Evolutionary conservation across 2,113 vertebrate species (phyloP).

Genomic region (Onychostoma macrolepis): DNA sequence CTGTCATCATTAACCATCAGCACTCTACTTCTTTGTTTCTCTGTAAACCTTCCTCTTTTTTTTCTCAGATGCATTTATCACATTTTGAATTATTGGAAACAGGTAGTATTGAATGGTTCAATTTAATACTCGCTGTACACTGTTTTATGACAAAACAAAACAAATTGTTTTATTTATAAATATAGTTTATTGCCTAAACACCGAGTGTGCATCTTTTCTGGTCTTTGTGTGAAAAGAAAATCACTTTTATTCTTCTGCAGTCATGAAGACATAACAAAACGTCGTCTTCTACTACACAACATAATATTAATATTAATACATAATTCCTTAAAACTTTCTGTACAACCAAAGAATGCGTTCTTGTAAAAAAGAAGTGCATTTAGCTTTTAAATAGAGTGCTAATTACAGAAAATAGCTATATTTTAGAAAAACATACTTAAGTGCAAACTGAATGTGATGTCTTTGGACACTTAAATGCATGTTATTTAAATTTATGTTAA

Average conservation of each 20-base stretch:
- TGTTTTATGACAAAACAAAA: slow-evolving; percentile 74
- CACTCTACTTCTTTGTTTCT: slow-evolving; percentile 54
- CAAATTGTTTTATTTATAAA: slow-evolving; percentile 83
- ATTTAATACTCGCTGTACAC: slow-evolving; percentile 61
- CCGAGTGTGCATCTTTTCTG: slow-evolving; percentile 25
- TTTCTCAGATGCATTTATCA: slow-evolving; percentile 56
- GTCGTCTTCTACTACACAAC: too few species aligned
- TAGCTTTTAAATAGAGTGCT: not conserved
- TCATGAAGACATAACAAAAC: slow-evolving; percentile 3
- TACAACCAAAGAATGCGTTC: not conserved
- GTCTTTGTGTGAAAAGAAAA: not conserved
- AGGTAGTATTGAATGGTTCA: slow-evolving; percentile 56
- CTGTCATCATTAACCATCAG: slow-evolving; percentile 57
- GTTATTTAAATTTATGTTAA: too few species aligned
- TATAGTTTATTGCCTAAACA: slow-evolving; percentile 78
- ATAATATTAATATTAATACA: too few species aligned
- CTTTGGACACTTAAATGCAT: too few species aligned
- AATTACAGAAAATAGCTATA: not conserved
- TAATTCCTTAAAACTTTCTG: not conserved
- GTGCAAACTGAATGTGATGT: too few species aligned
- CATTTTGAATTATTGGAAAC: slow-evolving; percentile 59
- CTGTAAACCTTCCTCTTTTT: slow-evolving; percentile 47
- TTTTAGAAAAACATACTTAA: too few species aligned
- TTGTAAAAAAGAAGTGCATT: too few species aligned
- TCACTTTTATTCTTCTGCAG: not conserved